These are phyloP conservation scores for Hemithea aestivaria DNA, from an alignment of 2,888 invertebrate genomes.

Conservation along the genomic window DNA sequence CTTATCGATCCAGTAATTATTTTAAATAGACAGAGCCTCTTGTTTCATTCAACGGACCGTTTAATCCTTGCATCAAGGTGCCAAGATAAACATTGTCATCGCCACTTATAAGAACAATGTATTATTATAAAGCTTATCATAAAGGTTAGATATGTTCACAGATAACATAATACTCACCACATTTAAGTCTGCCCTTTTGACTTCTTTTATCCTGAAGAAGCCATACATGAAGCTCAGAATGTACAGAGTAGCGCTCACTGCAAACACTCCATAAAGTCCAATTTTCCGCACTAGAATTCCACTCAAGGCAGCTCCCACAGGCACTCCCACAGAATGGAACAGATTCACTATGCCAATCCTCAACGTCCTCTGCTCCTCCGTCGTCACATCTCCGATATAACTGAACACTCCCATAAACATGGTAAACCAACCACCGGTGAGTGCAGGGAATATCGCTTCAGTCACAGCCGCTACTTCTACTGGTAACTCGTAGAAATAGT, in stretches of 20 bases:
- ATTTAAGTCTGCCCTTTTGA: conserved; percentile 59
- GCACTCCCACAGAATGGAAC: conserved; percentile 92
- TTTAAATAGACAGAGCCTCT: conserved; percentile 37
- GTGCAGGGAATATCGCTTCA: conserved; percentile 89
- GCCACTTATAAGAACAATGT: conserved; percentile 14
- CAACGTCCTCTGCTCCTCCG: conserved; percentile 89
- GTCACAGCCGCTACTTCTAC: conserved; percentile 90
- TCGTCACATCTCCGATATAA: conserved; percentile 92
- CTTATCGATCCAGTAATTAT: conserved; percentile 40
- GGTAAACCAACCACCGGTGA: conserved; percentile 92
- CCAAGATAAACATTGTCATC: conserved; percentile 21
- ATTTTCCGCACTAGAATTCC: conserved; percentile 87
- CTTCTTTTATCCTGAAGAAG: conserved; percentile 84
- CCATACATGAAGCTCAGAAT: conserved; percentile 87
- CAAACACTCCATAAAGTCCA: conserved; percentile 90
- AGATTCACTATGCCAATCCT: conserved; percentile 93
- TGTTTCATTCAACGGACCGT: conserved; percentile 47
- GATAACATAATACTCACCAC: conserved; percentile 48
- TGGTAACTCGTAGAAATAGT: conserved; percentile 87
- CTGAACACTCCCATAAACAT: conserved; percentile 95
- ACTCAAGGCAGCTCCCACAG: conserved; percentile 92
- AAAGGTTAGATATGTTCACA: no score
- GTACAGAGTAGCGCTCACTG: conserved; percentile 86
- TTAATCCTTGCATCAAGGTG: conserved; percentile 35
- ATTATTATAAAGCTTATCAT: neutral